Conservation (phyloP, 2,888 invertebrate species). For the Strigamia transsilvanica region DNA sequence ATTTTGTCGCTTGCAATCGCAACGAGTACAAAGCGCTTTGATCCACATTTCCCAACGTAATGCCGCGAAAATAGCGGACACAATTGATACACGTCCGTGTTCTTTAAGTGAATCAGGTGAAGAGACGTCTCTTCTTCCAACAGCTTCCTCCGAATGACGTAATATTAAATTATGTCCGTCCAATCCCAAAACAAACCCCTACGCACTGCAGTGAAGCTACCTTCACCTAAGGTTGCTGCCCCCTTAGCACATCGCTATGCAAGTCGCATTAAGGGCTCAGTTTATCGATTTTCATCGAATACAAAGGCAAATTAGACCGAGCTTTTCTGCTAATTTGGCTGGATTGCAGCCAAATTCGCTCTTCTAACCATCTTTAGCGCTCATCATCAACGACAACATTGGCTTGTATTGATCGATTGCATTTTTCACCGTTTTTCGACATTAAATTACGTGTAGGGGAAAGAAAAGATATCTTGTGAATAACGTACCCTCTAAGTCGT, state of each 20-base stretch:
- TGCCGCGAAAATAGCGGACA: background rate
- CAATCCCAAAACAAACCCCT: slow-evolving; percentile 49
- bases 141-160: slow-evolving; percentile 41
- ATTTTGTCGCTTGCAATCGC: background rate
- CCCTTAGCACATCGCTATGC: background rate
- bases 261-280: background rate
- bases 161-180: slow-evolving; percentile 49
- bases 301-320: background rate
- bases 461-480: background rate
- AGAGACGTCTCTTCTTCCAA: background rate
- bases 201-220: slow-evolving; percentile 37
- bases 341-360: background rate
- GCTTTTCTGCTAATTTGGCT: background rate
- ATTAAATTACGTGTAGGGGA: background rate
- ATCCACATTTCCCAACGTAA: background rate
- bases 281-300: background rate
- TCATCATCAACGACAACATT: background rate
- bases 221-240: slow-evolving; percentile 11
- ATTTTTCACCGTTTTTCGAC: background rate
- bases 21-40: background rate
- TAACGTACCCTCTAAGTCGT: slow-evolving; percentile 56
- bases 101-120: background rate
- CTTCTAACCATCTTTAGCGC: background rate
- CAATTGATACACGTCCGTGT: background rate
- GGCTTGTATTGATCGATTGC: background rate